Conservation (phyloP, 2,113 vertebrate genomes). For the Pituophis catenifer region DNA sequence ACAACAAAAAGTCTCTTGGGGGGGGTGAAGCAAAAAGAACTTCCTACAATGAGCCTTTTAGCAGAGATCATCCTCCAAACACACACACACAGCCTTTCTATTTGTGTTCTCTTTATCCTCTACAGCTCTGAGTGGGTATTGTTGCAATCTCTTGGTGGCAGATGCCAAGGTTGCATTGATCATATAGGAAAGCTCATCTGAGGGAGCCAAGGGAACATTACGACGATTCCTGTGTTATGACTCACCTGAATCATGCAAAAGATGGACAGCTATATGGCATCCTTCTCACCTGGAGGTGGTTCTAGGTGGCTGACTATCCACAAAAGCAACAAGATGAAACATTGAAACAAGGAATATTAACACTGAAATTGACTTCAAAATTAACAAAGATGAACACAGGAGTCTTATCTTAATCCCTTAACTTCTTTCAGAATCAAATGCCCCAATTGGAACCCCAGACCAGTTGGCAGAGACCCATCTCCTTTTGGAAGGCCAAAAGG, state of each 20-base stretch:
- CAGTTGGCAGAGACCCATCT: background rate
- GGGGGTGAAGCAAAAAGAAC: background rate
- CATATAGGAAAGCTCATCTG: background rate
- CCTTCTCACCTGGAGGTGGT: too few relatives aligned
- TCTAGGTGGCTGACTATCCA: background rate
- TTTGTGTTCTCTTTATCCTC: background rate
- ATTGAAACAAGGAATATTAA: background rate
- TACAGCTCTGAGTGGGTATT: too few relatives aligned
- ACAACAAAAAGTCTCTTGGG: background rate
- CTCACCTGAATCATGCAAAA: background rate
- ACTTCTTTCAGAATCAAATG: background rate
- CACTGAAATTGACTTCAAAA: background rate
- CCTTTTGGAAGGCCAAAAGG: background rate
- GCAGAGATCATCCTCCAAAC: background rate
- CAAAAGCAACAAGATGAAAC: background rate
- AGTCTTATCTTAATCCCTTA: background rate
- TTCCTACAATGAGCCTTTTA: background rate
- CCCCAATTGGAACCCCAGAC: background rate
- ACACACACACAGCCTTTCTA: background rate
- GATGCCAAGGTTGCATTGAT: background rate
- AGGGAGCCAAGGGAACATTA: background rate
- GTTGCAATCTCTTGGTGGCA: background rate
- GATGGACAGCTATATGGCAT: background rate
- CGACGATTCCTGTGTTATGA: background rate
- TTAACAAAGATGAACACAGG: background rate